Conservation (phyloP, 1,140 invertebrate genomes). For the Ostrea edulis region DNA sequence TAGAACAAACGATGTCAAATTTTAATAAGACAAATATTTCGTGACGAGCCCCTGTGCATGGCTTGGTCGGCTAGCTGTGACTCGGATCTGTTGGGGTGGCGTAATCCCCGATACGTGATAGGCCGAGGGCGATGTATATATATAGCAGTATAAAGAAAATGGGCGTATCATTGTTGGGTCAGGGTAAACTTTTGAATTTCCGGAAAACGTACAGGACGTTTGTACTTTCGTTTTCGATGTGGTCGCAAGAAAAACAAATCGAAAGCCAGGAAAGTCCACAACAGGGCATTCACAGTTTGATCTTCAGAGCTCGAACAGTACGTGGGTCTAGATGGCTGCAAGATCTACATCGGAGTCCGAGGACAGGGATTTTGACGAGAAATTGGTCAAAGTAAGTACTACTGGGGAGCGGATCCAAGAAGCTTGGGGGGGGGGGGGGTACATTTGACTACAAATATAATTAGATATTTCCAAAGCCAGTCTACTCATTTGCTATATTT, state of each 20-base stretch:
- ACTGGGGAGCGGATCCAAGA: background rate
- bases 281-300: background rate
- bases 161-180: background rate
- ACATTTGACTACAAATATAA: too few species aligned
- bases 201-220: background rate
- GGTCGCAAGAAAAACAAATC: background rate
- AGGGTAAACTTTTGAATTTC: background rate
- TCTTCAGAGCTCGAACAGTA: background rate
- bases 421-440: too few species aligned
- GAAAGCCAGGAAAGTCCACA: background rate
- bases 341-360: background rate
- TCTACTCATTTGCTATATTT: too few species aligned
- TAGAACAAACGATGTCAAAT: too few species aligned
- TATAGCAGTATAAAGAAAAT: background rate
- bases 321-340: background rate
- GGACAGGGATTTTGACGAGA: background rate
- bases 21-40: too few species aligned
- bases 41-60: too few species aligned
- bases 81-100: too few species aligned
- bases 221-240: slow-evolving; percentile 8
- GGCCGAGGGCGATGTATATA: too few species aligned
- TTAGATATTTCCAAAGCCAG: too few species aligned
- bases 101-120: too few species aligned
- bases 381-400: background rate
- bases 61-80: too few species aligned